Evolutionary conservation across 2,888 invertebrate species (phyloP).

Genomic region (Craniophora ligustri): DNA sequence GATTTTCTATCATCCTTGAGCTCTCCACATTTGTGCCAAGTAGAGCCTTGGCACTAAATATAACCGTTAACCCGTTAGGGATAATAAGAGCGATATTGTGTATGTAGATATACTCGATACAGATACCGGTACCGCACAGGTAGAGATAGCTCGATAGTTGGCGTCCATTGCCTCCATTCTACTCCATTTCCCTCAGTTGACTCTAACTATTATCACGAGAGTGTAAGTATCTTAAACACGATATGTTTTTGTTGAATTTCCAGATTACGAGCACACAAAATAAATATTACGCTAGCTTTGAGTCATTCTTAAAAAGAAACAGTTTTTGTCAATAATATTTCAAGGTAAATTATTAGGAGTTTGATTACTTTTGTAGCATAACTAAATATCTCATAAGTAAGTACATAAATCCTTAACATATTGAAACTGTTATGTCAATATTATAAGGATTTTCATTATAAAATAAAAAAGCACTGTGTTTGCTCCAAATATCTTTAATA

Average conservation of each 20-base stretch:
- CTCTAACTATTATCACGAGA: slow-evolving; percentile 40
- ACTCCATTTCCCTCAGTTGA: slow-evolving; percentile 45
- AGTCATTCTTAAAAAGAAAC: slow-evolving; percentile 37
- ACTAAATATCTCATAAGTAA: too few relatives aligned
- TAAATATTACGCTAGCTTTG: slow-evolving; percentile 32
- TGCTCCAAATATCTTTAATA: too few relatives aligned
- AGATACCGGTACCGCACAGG: slow-evolving; percentile 36
- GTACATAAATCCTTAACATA: too few relatives aligned
- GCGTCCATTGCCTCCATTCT: slow-evolving; percentile 41
- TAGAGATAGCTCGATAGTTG: slow-evolving; percentile 24
- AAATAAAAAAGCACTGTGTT: too few relatives aligned
- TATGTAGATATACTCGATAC: slow-evolving; percentile 15
- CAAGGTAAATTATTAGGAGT: slow-evolving; percentile 4
- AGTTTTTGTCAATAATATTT: slow-evolving; percentile 21
- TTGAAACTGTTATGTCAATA: too few relatives aligned
- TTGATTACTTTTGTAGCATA: not conserved
- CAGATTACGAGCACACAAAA: slow-evolving; percentile 34
- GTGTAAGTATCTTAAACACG: slow-evolving; percentile 47
- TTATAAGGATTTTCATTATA: too few relatives aligned
- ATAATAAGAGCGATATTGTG: slow-evolving; percentile 39
- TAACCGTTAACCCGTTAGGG: slow-evolving; percentile 46
- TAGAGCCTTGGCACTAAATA: slow-evolving; percentile 41
- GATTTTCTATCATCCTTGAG: slow-evolving; percentile 21
- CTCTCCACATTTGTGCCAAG: slow-evolving; percentile 34
- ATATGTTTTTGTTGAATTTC: slow-evolving; percentile 43